Percentiles rank a stretch among this genome's conserved stretches.
phyloP scores from a whole-genome alignment of 2,113 vertebrate species.

The Picathartes gymnocephalus region DNA sequence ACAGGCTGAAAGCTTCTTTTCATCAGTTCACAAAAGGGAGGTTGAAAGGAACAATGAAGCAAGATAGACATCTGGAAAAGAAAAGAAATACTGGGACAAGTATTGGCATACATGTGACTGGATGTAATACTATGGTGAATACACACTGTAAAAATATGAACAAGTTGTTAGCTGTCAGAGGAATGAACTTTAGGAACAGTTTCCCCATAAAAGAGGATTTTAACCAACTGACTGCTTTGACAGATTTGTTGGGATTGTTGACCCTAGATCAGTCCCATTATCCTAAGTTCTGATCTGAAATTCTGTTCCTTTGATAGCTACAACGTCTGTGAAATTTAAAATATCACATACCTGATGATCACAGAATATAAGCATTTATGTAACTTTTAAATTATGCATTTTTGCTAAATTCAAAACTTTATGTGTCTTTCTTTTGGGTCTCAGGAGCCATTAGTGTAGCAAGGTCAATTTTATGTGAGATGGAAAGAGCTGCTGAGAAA shows the following conservation, averaged over 20 bases:
- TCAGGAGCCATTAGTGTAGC: not conserved
- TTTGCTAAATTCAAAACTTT: not conserved
- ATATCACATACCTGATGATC: not conserved
- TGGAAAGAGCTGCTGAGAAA: not conserved
- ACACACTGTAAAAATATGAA: not conserved
- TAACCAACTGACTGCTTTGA: not conserved
- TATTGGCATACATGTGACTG: not conserved
- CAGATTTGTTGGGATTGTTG: not conserved
- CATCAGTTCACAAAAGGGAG: not conserved
- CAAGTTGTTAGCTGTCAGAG: not conserved
- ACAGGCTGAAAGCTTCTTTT: not conserved
- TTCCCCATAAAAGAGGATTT: not conserved
- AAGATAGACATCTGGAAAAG: not conserved
- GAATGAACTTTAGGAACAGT: not conserved
- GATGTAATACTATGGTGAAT: not conserved
- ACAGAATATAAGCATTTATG: not conserved
- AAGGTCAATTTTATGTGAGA: not conserved
- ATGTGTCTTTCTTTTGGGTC: not conserved
- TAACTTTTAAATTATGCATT: not conserved
- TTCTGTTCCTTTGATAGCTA: not conserved
- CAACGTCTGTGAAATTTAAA: not conserved
- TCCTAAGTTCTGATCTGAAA: not conserved
- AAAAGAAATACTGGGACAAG: not conserved
- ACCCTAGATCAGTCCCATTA: not conserved
- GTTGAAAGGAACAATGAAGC: not conserved